These are phyloP conservation scores for Troglohyphantes excavatus DNA, from an alignment of 2,888 invertebrate genomes.

Conservation along the genomic window DNA sequence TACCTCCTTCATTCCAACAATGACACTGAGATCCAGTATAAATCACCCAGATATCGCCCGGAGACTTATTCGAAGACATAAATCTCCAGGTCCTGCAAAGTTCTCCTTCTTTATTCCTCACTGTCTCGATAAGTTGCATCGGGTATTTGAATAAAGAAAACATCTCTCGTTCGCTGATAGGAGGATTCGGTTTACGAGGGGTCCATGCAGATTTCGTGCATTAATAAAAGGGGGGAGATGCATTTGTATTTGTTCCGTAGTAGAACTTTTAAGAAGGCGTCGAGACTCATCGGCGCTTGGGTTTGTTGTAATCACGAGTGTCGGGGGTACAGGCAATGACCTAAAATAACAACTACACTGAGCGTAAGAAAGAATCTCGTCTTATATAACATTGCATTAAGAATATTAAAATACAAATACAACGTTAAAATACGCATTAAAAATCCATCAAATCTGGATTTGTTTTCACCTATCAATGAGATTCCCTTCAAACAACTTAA, in stretches of 20 bases:
- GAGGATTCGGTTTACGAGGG: constrained; percentile 52
- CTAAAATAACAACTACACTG: too few relatives aligned
- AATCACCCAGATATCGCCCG: constrained; percentile 4
- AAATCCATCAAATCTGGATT: too few relatives aligned
- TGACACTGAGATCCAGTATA: background rate
- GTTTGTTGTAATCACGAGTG: background rate
- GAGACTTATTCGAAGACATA: constrained; percentile 35
- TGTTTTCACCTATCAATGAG: too few relatives aligned
- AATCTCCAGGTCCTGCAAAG: constrained; percentile 15
- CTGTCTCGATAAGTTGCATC: constrained; percentile 21
- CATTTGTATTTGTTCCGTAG: constrained; percentile 36
- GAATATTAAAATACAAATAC: too few relatives aligned
- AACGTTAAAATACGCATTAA: too few relatives aligned
- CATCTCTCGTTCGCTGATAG: constrained; percentile 51
- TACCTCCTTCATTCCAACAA: background rate
- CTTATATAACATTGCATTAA: too few relatives aligned
- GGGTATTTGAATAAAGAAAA: constrained; percentile 52
- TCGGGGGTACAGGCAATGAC: too few relatives aligned
- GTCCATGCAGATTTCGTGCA: constrained; percentile 65
- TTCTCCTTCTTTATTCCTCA: constrained; percentile 14
- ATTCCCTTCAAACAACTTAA: too few relatives aligned
- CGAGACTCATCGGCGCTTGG: constrained; percentile 42
- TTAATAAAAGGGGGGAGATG: constrained; percentile 51
- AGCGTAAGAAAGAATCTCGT: too few relatives aligned
- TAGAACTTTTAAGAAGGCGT: constrained; percentile 27